These are phyloP conservation scores for Drosophila repletoides DNA, from an alignment of 1,140 invertebrate genomes.

Conservation along the genomic window DNA sequence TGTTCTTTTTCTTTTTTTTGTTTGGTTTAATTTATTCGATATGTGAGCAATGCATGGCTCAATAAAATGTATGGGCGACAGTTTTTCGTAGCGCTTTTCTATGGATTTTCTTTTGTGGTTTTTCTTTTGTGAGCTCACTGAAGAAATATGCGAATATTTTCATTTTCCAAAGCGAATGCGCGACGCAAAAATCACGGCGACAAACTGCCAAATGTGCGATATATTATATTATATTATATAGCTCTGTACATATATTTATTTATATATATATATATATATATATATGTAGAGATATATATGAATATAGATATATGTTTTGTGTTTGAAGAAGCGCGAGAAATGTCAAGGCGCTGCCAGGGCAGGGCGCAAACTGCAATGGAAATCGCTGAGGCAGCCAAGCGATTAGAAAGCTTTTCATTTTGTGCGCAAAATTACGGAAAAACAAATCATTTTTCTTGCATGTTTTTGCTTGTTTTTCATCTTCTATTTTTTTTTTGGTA, in stretches of 20 bases:
- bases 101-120: conserved; percentile 14
- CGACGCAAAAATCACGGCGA: conserved; percentile 60
- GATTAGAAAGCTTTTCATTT: conserved; percentile 76
- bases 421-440: conserved; percentile 67
- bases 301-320: conserved; percentile 15
- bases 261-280: conserved; percentile 23
- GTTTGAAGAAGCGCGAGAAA: conserved; percentile 49
- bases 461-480: not conserved
- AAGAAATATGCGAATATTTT: conserved; percentile 60
- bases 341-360: conserved; percentile 63
- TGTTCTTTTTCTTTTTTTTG: not conserved
- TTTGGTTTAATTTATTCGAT: not conserved
- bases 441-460: conserved; percentile 53
- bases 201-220: conserved; percentile 57
- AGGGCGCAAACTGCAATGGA: conserved; percentile 66
- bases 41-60: not conserved
- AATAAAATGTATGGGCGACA: no score
- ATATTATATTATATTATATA: conserved; percentile 24
- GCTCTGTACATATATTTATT: conserved; percentile 20
- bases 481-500: not conserved
- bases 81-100: conserved; percentile 15
- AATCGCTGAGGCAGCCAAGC: conserved; percentile 51
- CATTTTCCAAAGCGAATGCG: conserved; percentile 64
- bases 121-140: conserved; percentile 51
- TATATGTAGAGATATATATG: conserved; percentile 11